Evolutionary conservation across 2,888 invertebrate species (phyloP), one percentile per base, ranked within the genome.

Genomic region (Morpho deidamia): DNA sequence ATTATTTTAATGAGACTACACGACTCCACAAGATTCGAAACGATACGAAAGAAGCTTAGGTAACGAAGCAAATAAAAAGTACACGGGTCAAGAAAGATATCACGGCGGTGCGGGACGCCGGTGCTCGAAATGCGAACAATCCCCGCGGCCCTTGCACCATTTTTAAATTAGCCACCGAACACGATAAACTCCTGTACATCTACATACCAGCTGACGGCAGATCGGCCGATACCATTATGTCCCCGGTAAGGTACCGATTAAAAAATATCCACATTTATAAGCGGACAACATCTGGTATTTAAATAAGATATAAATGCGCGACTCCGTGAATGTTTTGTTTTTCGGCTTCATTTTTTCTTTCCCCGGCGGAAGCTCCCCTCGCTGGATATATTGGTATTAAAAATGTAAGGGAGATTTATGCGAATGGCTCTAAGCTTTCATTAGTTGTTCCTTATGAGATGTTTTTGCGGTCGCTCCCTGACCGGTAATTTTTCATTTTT

Each of bases 1-100:
- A 89, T 89, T 87, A 89, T 89, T 89, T 89, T 89, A 89, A 89
- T 89, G 89, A 89, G 89, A 86, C 88, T 86, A 88, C 88, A 86
- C 87, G 86, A 87, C 83, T 88, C 78, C 70, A 64, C 71, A 78
- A 86, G 89, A 88, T 89, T 76, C 82, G 72, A 78, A 77, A 74
- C 82, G 89, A 89, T 89, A 89, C 80, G 74, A 78, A 73, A 78
- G 53, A 83, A 78, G 78, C 83, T 85, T 84, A 86, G 83, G 83
- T 83, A 88, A 86, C 84, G 83, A 88, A 79, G 77, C 67, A 71
- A 84, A 86, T 81, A 84, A 85, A 82, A 85, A 78, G 63, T 76
- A 74, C 77, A 77, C 82, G 69, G 83, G 82, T 85, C 84, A 86
- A 87, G 74, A 83, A 76, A 86, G 83, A 86, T 85, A 84, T 86